Conservation (phyloP, 1,140 invertebrate genomes). For the Gonatopus flavifemur region DNA sequence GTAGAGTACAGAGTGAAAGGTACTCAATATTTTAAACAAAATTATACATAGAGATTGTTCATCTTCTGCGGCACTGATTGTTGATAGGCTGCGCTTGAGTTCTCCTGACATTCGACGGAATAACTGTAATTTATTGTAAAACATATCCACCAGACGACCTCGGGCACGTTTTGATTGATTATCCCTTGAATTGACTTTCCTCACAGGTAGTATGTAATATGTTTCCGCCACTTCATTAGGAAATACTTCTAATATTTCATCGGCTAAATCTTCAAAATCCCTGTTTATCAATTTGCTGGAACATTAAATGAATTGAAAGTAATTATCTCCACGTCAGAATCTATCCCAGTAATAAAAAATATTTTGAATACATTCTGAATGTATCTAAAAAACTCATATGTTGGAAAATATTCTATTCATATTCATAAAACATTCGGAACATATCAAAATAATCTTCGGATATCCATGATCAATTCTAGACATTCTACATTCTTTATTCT, state of each 20-base stretch:
- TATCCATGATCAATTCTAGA: too few relatives aligned
- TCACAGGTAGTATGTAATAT: background rate
- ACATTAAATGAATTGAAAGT: background rate
- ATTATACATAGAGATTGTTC: background rate
- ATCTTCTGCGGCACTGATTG: too few relatives aligned
- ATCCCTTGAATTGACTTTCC: background rate
- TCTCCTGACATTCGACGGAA: background rate
- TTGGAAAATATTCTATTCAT: too few relatives aligned
- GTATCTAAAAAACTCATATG: too few relatives aligned
- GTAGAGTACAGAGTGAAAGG: background rate
- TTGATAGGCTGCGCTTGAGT: background rate
- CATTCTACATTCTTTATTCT: too few relatives aligned
- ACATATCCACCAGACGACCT: background rate
- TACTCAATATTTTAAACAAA: background rate
- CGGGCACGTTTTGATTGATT: constrained; percentile 3
- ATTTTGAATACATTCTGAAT: too few relatives aligned
- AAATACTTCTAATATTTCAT: background rate
- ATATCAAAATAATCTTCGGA: too few relatives aligned
- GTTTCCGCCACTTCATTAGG: constrained; percentile 1
- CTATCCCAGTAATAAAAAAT: too few relatives aligned
- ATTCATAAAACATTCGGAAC: too few relatives aligned
- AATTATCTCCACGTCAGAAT: too few relatives aligned
- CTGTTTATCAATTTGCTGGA: background rate
- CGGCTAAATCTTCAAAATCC: background rate
- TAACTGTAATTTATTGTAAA: constrained; percentile 10